Conservation (phyloP, 1,140 invertebrate species). For the Drosophila lowei region DNA sequence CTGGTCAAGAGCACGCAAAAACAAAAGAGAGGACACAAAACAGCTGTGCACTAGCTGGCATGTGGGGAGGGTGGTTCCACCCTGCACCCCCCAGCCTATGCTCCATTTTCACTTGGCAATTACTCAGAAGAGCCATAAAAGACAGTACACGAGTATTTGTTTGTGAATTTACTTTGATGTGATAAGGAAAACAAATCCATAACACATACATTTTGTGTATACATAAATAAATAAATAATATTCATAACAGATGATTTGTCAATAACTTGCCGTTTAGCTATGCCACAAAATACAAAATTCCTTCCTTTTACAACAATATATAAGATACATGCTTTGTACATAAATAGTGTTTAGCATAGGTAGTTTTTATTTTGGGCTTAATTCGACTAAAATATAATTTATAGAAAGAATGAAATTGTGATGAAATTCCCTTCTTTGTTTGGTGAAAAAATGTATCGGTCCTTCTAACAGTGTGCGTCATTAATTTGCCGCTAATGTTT, state of each 20-base stretch:
- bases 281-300: no score
- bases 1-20: slow-evolving; percentile 37
- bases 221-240: slow-evolving; percentile 3
- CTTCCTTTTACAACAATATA: no score
- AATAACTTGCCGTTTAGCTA: no score
- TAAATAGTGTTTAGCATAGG: no score
- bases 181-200: slow-evolving; percentile 60
- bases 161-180: slow-evolving; percentile 24
- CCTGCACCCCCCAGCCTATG: not conserved
- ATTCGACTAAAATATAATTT: no score
- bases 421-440: no score
- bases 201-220: not conserved
- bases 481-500: slow-evolving; percentile 56
- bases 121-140: slow-evolving; percentile 59
- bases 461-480: slow-evolving; percentile 51
- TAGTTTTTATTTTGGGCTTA: no score
- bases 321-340: no score
- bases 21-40: slow-evolving; percentile 21
- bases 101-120: slow-evolving; percentile 21
- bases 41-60: slow-evolving; percentile 34
- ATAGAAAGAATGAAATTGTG: no score
- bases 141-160: slow-evolving; percentile 31
- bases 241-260: no score
- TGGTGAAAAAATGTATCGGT: no score
- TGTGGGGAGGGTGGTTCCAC: no score